Evolutionary conservation across 2,113 vertebrate species (phyloP).

Genomic region (Morone saxatilis): DNA sequence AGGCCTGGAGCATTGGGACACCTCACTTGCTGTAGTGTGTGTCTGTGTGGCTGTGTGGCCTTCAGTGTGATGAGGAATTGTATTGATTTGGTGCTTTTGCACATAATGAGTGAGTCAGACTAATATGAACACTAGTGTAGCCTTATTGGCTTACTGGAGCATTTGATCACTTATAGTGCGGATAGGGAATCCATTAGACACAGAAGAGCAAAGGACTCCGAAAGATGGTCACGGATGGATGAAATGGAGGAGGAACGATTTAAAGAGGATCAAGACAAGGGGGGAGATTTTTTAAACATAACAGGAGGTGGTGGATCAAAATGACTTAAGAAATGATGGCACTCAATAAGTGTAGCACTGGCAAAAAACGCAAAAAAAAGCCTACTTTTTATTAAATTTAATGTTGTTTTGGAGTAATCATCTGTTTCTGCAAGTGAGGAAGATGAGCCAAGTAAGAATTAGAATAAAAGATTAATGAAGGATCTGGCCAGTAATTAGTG

Average conservation of each 20-base stretch:
- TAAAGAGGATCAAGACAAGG: conserved; percentile 31
- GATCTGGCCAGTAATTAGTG: conserved; percentile 15
- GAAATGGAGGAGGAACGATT: conserved; percentile 39
- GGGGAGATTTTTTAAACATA: conserved; percentile 20
- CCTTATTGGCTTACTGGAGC: conserved; percentile 41
- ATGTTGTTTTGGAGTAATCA: not conserved
- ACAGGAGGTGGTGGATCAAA: conserved; percentile 28
- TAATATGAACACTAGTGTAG: conserved; percentile 56
- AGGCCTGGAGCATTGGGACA: conserved; percentile 57
- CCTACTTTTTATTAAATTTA: not conserved
- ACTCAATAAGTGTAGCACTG: not conserved
- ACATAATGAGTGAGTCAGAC: conserved; percentile 42
- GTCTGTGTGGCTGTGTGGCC: conserved; percentile 1
- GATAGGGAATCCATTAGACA: conserved; percentile 30
- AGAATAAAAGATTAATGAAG: not conserved
- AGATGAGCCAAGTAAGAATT: not conserved
- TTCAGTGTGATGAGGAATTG: conserved; percentile 36
- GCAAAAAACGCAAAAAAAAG: too few species aligned
- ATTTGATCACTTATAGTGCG: conserved; percentile 49
- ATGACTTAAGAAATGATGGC: not conserved
- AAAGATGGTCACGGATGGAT: conserved; percentile 30
- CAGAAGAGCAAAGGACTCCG: conserved; percentile 18
- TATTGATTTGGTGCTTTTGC: conserved; percentile 66
- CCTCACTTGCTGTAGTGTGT: conserved; percentile 27
- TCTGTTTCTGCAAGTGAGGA: not conserved